phyloP scores from a whole-genome alignment of 2,888 invertebrate genomes.

The Nomada fucata region DNA sequence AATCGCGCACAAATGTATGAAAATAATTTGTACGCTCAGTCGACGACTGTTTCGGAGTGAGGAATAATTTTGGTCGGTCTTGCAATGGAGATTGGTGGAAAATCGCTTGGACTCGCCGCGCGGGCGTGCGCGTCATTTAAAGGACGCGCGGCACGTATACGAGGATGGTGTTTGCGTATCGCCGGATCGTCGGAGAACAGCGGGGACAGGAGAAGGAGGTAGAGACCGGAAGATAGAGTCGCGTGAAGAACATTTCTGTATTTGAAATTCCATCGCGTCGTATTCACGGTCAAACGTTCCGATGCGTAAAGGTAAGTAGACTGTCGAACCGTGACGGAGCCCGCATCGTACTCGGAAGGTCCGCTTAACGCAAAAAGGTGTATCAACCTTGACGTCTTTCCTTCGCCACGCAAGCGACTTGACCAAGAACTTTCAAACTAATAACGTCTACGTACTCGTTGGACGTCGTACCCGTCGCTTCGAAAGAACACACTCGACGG shows the following conservation, averaged over 20 bases:
- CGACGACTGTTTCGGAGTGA: no score
- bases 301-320: constrained; percentile 58
- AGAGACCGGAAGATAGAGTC: constrained; percentile 22
- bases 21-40: no score
- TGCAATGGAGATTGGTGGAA: no score
- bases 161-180: neutral
- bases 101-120: no score
- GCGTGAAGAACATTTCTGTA: constrained; percentile 46
- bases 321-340: constrained; percentile 71
- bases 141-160: no score
- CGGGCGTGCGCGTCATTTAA: no score
- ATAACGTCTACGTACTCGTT: constrained; percentile 30
- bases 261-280: constrained; percentile 64
- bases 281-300: constrained; percentile 71
- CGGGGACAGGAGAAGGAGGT: neutral
- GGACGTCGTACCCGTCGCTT: constrained; percentile 20
- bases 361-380: constrained; percentile 70
- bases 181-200: neutral
- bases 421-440: constrained; percentile 68
- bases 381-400: constrained; percentile 72
- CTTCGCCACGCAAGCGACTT: constrained; percentile 62
- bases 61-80: no score
- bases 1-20: neutral
- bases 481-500: constrained; percentile 31
- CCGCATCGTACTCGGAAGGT: constrained; percentile 71